These are phyloP conservation scores for Aphelocoma coerulescens DNA, from an alignment of 2,113 vertebrate genomes.

Conservation along the genomic window DNA sequence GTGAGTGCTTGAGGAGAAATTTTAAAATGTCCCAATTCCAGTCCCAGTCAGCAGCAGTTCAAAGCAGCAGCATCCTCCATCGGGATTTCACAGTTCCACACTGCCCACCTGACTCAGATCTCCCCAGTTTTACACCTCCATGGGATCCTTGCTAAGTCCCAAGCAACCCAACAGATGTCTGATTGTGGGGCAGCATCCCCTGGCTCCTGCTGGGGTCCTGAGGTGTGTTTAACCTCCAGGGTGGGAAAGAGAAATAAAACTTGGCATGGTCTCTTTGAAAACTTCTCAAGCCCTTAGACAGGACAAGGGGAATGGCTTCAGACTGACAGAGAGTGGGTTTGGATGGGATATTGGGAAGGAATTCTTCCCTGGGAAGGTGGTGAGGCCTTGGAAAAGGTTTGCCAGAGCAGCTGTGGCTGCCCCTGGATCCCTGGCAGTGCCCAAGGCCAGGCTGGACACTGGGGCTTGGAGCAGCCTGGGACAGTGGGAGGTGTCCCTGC, in stretches of 20 bases:
- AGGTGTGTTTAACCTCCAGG: background rate
- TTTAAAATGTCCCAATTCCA: background rate
- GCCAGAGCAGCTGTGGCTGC: background rate
- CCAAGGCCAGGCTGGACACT: background rate
- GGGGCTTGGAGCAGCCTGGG: background rate
- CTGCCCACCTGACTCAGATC: background rate
- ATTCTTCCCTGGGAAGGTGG: background rate
- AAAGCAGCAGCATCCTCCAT: background rate
- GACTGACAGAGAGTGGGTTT: background rate
- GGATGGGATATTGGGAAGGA: background rate
- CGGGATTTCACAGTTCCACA: background rate
- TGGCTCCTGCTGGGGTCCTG: background rate
- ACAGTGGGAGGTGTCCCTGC: background rate
- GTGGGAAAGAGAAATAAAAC: background rate
- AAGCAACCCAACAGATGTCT: background rate
- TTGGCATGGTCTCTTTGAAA: background rate
- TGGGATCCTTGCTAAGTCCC: background rate
- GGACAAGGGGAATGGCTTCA: background rate
- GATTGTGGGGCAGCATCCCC: background rate
- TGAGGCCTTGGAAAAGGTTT: rapidly evolving
- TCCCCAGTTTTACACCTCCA: background rate
- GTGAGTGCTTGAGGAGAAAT: background rate
- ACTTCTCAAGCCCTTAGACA: background rate
- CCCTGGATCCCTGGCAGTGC: background rate
- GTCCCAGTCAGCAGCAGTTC: background rate